phyloP scores from a whole-genome alignment of 2,888 invertebrate species.

The Tolmerus cingulatus region DNA sequence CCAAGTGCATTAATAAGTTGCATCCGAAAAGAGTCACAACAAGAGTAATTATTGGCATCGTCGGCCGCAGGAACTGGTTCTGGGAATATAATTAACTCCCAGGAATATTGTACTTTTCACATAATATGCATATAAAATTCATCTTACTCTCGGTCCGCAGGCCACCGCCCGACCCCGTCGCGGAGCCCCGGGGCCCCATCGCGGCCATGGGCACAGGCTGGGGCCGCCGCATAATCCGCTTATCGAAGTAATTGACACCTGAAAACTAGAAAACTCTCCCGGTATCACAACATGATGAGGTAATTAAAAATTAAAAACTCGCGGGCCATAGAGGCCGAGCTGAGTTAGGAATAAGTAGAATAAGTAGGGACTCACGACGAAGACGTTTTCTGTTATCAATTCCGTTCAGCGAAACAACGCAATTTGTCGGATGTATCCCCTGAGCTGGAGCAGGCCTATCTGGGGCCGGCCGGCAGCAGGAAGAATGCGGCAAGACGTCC shows the following conservation, averaged over 20 bases:
- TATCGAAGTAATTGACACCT: slow-evolving; percentile 33
- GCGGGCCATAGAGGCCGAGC: not conserved
- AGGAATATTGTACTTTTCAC: not conserved
- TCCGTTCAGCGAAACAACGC: slow-evolving; percentile 34
- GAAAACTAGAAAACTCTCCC: slow-evolving; percentile 34
- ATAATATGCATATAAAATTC: not conserved
- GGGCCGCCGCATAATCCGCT: slow-evolving; percentile 19
- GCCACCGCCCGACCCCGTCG: not conserved
- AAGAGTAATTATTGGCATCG: not conserved
- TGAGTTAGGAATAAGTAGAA: not conserved
- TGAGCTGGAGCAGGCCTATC: not conserved
- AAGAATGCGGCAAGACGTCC: not conserved
- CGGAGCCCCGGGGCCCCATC: not conserved
- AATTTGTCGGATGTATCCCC: slow-evolving; percentile 26
- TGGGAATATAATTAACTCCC: slow-evolving; percentile 17
- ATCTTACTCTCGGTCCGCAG: not conserved
- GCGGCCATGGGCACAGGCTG: not conserved
- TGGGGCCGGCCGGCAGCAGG: not conserved
- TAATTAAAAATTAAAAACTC: slow-evolving; percentile 34
- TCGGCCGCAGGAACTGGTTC: not conserved
- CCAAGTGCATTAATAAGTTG: not conserved
- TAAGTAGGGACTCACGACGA: slow-evolving; percentile 15
- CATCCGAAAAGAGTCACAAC: not conserved
- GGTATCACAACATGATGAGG: slow-evolving; percentile 31
- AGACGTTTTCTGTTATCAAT: slow-evolving; percentile 17